Evolutionary conservation across 1,140 invertebrate genomes (phyloP), one percentile per base, ranked within the genome.

Genomic region (Anastrepha ludens): DNA sequence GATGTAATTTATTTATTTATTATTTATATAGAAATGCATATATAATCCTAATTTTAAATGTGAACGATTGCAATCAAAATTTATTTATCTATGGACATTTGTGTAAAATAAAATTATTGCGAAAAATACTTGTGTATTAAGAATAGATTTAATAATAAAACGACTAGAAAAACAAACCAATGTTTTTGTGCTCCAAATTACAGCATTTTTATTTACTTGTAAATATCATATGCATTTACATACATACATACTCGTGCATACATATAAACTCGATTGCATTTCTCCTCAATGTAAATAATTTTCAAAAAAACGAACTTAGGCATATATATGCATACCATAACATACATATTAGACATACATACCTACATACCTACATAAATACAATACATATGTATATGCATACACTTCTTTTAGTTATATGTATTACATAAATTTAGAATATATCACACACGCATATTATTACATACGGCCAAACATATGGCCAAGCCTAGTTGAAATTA

Each of bases 401-500:
- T 1, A 29, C 29, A 29, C 29, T 29, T 29, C 0, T 29, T 29
- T 29, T 29, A 29, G 29, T 29, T 29, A 29, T 29, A 29, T 29
- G 29, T 29, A 29, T 29, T 41, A 85, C 17, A 55, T 2, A 59
- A 3, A 85, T n/a, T 59, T 60, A 85, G 17, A 9, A 55, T 47
- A 47, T 50, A 81, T 29, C 78, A 59, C 41, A 60, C 55, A 86
- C 13, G 13, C 50, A 60, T 44, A 15, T 78, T 60, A 60, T 59
- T 60, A 86, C 81, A 85, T 20, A 85, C 7, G 29, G 39, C 9
- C 50, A n/a, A 55, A 55, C 11, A 55, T 55, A 55, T 2, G 11
- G 6, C 2, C 11, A 55, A 55, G 55, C 41, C 67, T 55, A 81
- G 74, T 81, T 81, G 74, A 81, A 91, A 91, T 91, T 91, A 91